Evolutionary conservation across 2,888 invertebrate genomes (phyloP), one percentile per base, ranked within the genome.

Genomic region (Sinotaia quadrata): DNA sequence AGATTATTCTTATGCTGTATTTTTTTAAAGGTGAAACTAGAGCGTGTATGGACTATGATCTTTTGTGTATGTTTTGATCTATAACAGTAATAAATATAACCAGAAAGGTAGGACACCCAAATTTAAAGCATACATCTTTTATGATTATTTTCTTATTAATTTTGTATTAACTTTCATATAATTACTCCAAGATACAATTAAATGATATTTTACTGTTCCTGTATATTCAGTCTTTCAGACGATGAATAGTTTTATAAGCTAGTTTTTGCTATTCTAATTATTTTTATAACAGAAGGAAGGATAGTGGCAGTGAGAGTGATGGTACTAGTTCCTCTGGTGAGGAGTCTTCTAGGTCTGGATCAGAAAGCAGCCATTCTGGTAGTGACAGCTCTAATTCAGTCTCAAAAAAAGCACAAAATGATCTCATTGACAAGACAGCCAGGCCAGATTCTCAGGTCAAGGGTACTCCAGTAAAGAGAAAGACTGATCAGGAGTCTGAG

Each of bases 271-370:
- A 3, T 1, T 47, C 47, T 47, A 7, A 18, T 34, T 37, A n/a
- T 31, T 33, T 21, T 61, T 56, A 4, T 52, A 73, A 70, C 49
- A 70, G 68, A 41, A 63, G 62, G 3, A 54, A 52, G n/a, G 62
- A 54, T 37, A 63, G 56, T 37, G 66, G 57, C 36, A 51, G 57
- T 70, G 70, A 68, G 49, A 70, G 68, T 41, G 57, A 54, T 56
- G 61, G 59, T 4, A 52, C n/a, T 18, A 69, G 67, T 67, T 67
- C 71, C 27, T 57, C 62, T 15, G 69, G 44, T 34, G 71, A 62
- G 31, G 62, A 67, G 27, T 36, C 51, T 51, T 51, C 61, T 27
- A 34, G 68, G n/a, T 67, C 49, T 51, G 61, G 44, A 10, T 60
- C 36, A 33, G 65, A 36, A 31, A 66, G 57, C 49, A 44, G 33